These are phyloP conservation scores for Oryctes rhinoceros DNA, from an alignment of 1,140 invertebrate species.

Conservation along the genomic window DNA sequence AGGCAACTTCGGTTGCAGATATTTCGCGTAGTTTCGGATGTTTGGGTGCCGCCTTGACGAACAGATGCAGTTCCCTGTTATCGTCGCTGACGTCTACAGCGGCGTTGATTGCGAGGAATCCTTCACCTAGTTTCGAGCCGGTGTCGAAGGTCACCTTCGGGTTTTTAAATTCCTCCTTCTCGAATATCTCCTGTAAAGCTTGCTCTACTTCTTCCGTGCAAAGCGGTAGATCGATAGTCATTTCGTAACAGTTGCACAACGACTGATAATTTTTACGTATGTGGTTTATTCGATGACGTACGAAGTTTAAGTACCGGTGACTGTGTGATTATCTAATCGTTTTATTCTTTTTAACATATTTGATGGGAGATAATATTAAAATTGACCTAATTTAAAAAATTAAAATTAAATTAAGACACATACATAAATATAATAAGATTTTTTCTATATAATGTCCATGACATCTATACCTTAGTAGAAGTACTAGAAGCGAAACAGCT, in stretches of 20 bases:
- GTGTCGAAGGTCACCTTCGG: background rate
- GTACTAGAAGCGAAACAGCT: no score
- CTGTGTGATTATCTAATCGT: no score
- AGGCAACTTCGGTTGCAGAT: background rate
- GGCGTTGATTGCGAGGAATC: background rate
- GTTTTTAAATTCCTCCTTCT: background rate
- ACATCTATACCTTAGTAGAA: no score
- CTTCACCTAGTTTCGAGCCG: constrained; percentile 27
- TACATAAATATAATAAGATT: no score
- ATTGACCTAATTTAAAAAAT: no score
- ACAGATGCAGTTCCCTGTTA: background rate
- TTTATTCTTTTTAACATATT: no score
- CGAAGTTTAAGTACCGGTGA: no score
- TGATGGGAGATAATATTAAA: no score
- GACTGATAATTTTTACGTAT: background rate
- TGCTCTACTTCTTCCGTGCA: background rate
- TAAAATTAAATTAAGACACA: no score
- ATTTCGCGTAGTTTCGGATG: background rate
- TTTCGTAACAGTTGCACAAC: background rate
- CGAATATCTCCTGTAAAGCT: background rate
- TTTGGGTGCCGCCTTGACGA: background rate
- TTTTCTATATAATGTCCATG: no score
- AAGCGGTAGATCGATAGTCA: constrained; percentile 19
- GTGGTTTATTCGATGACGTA: background rate
- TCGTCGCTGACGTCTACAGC: background rate